Conservation (phyloP, 2,888 invertebrate genomes). For the Xestoiulus laeticollis region DNA sequence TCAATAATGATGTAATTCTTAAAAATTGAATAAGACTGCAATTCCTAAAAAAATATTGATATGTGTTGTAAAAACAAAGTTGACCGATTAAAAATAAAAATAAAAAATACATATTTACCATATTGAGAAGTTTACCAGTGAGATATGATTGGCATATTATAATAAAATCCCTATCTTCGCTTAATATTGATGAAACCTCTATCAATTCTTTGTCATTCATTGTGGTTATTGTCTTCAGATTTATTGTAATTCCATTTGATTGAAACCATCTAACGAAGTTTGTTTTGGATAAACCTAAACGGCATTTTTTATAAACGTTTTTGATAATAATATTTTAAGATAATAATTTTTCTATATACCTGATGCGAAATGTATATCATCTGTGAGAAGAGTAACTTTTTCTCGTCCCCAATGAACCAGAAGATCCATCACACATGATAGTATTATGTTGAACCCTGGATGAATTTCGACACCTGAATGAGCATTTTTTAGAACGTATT, state of each 20-base stretch:
- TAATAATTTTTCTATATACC: not conserved
- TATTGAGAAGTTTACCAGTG: not conserved
- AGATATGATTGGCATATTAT: not conserved
- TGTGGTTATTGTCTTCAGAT: not conserved
- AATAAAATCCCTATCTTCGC: not conserved
- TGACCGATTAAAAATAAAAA: not conserved
- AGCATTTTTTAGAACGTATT: not conserved
- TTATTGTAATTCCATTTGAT: not conserved
- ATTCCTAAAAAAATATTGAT: not conserved
- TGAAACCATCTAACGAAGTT: not conserved
- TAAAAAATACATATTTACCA: not conserved
- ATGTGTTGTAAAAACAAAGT: not conserved
- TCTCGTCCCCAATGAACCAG: not conserved
- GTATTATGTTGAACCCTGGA: not conserved
- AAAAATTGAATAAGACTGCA: not conserved
- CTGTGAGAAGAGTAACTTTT: not conserved
- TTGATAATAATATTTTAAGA: not conserved
- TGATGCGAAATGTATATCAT: constrained; percentile 1
- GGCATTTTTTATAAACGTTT: no score
- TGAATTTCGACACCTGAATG: not conserved
- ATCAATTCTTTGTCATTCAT: not conserved
- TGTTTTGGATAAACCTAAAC: not conserved
- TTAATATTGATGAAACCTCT: not conserved
- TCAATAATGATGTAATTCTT: not conserved
- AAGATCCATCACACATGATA: not conserved